phyloP scores from a whole-genome alignment of 2,888 invertebrate species.

The Eremobia ochroleuca region DNA sequence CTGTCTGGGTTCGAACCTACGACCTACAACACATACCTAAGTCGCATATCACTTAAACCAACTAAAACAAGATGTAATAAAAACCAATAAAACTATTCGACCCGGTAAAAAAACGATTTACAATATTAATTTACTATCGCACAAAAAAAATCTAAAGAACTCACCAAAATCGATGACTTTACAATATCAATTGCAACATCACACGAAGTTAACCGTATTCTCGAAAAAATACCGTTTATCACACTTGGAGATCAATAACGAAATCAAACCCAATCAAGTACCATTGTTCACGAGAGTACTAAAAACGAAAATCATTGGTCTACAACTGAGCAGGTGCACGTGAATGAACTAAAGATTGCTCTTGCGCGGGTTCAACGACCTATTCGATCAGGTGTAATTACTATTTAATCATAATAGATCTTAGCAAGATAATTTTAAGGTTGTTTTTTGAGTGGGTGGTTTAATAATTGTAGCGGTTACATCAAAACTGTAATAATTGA shows the following conservation, averaged over 20 bases:
- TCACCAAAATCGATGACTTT: slow-evolving; percentile 9
- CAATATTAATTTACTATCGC: slow-evolving; percentile 1
- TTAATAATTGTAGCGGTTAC: slow-evolving; percentile 40
- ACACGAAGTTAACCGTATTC: slow-evolving; percentile 43
- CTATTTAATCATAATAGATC: slow-evolving; percentile 42
- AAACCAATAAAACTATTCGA: neutral
- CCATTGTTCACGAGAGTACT: slow-evolving; percentile 63
- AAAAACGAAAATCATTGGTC: slow-evolving; percentile 61
- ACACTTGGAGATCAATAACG: slow-evolving; percentile 32
- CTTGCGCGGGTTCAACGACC: slow-evolving; percentile 74
- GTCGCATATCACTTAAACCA: neutral
- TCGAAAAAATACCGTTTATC: slow-evolving; percentile 53
- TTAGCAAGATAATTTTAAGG: slow-evolving; percentile 51
- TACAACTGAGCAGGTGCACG: slow-evolving; percentile 66
- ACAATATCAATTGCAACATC: slow-evolving; percentile 37
- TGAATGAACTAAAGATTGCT: slow-evolving; percentile 74
- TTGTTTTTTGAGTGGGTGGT: slow-evolving; percentile 39
- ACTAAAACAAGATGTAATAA: neutral
- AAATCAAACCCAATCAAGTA: slow-evolving; percentile 50
- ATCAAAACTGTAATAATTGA: slow-evolving; percentile 65
- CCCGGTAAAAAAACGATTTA: neutral
- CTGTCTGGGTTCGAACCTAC: neutral
- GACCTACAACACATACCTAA: neutral
- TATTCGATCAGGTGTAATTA: slow-evolving; percentile 57
- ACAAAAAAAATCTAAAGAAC: slow-evolving; percentile 2